These are phyloP conservation scores for Cathartes aura DNA, from an alignment of 2,113 vertebrate species.

Conservation along the genomic window DNA sequence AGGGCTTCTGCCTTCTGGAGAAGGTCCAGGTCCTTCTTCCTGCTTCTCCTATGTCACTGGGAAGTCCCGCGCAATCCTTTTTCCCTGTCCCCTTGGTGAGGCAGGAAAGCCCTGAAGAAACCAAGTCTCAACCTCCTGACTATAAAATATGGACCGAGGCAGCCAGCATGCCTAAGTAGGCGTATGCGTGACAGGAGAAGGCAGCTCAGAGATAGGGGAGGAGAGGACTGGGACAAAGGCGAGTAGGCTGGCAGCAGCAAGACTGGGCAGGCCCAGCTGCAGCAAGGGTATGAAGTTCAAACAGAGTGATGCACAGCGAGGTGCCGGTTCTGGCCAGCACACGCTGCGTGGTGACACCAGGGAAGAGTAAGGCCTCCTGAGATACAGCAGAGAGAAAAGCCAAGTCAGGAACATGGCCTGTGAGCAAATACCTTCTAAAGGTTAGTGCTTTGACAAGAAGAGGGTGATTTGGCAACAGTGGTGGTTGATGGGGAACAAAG, in stretches of 20 bases:
- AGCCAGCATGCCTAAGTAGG: background rate
- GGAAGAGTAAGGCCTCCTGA: background rate
- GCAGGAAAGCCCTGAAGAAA: background rate
- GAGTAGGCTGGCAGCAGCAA: constrained; percentile 10
- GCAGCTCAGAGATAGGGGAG: background rate
- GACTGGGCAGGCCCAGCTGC: background rate
- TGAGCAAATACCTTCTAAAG: background rate
- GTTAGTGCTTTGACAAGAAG: background rate
- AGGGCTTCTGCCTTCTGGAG: background rate
- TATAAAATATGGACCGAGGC: fast-evolving
- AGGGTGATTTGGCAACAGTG: background rate
- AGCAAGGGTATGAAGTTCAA: background rate
- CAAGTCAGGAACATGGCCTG: background rate
- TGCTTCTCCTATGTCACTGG: background rate
- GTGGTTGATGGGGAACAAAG: background rate
- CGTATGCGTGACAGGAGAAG: background rate
- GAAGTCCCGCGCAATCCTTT: background rate
- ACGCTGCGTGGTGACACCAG: background rate
- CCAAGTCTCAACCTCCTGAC: background rate
- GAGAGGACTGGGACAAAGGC: background rate
- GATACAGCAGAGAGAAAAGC: background rate
- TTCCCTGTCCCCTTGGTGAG: background rate
- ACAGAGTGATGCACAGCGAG: background rate
- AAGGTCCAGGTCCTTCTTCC: background rate
- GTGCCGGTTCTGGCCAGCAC: background rate